Evolutionary conservation across 2,888 invertebrate species (phyloP), one percentile per base, ranked within the genome.

Genomic region (Aphidius colemani): DNA sequence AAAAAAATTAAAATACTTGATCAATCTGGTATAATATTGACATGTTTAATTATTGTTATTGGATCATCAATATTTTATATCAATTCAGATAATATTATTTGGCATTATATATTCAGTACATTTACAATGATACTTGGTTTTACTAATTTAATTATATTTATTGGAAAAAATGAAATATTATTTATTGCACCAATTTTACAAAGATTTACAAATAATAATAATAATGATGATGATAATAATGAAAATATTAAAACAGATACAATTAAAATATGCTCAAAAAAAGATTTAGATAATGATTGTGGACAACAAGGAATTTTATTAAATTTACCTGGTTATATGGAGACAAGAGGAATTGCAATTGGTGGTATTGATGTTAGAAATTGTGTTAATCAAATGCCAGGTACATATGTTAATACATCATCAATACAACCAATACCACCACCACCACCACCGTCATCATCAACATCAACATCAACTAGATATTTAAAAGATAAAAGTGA

Each of bases 61-160:
- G 84, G 85, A 51, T 85, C 88, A 69, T 89, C 89, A 71, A 85
- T 89, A 65, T 82, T 88, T 71, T 89, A 88, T 80, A 85, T 89
- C 69, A 90, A 90, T 78, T 84, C 86, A 61, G 83, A 84, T 63
- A 85, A 87, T 71, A 82, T 85, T 70, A 84, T 86, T 75, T 86
- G 85, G 78, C 85, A 87, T 74, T 88, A 88, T 77, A 83, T 87
- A 71, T 86, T 88, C 78, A 85, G 86, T 69, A 79, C 85, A 68
- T 81, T 85, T 66, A 86, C 87, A 71, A 84, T 86, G 68, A 73
- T 87, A 69, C 78, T 30, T 57, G 57, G 57, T 57, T 13, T 68
- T 13, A 53, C 64, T 2, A 65, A 66, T 43, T 48, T 66, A 45
- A 44, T 66, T 6, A 62, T 62, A n/a, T 61, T 62, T 57, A 50